Evolutionary conservation across 2,888 invertebrate genomes (phyloP), one percentile per base, ranked within the genome.

Genomic region (Lasioglossum pauxillum): DNA sequence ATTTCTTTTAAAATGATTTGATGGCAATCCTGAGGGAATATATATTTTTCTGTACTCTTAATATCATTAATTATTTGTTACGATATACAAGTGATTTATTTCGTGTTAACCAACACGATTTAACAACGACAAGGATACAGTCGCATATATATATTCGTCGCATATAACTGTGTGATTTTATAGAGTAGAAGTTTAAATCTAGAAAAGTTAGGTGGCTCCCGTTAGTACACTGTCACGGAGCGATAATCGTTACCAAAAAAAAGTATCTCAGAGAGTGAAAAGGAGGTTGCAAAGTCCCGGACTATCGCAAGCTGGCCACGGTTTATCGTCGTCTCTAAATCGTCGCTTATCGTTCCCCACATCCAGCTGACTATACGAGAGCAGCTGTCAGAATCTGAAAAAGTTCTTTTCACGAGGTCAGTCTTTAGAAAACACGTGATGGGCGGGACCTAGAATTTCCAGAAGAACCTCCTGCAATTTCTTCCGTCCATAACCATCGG

Each of bases 321-420:
- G 38, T 87, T 87, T 82, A 86, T 82, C 82, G 57, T 79, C 75
- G n/a, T 69, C 44, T 46, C 81, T 85, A 85, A 78, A 78, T 87
- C 75, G 80, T 69, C 46, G 41, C 80, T 88, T 85, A 86, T 88
- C 84, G 79, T 75, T 44, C 80, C 78, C 82, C 84, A 78, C 71
- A 88, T 86, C 79, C 64, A n/a, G 69, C 71, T 57, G 78, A 71
- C 80, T 78, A 80, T 78, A 60, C 53, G 10, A 49, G 38, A 72
- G 60, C 72, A 49, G 75, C 49, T 41, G 78, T 83, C 75, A 82
- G 76, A 73, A 78, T 69, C 57, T 87, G 74, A 82, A 88, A 85
- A 79, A 41, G 53, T 60, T 75, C 75, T 44, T 82, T 79, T 35
- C 78, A 16, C 14, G 69, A 76, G 76, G 74, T 57, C 64, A 41